Conservation (phyloP, 2,888 invertebrate species). For the Acleris emargana region DNA sequence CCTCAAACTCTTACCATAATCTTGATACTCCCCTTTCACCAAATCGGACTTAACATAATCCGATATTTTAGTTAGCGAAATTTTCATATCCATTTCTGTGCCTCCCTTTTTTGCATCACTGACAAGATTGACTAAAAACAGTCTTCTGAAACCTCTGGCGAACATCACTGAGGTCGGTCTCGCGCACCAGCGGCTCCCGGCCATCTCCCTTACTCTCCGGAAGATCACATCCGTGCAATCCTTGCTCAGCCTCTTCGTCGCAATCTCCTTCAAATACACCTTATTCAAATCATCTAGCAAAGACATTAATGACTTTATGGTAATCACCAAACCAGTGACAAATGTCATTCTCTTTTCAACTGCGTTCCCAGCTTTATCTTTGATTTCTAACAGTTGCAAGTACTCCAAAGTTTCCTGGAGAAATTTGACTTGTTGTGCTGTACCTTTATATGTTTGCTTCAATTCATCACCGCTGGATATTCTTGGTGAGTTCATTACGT, state of each 20-base stretch:
- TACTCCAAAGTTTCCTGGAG: constrained; percentile 6
- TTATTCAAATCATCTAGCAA: constrained; percentile 5
- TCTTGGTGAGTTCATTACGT: constrained; percentile 18
- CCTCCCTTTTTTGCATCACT: constrained; percentile 4
- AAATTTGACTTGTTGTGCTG: background rate
- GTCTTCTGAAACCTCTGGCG: constrained; percentile 17
- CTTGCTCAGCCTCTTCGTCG: constrained; percentile 19
- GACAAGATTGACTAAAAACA: constrained; percentile 9
- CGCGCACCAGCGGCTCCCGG: constrained; percentile 1
- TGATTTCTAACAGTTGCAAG: constrained; percentile 6
- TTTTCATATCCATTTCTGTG: constrained; percentile 12
- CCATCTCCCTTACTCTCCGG: background rate
- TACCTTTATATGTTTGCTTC: constrained; percentile 8
- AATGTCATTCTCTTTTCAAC: constrained; percentile 5
- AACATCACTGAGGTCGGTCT: constrained; percentile 19
- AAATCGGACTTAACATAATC: constrained; percentile 8
- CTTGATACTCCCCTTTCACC: background rate
- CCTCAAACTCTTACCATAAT: background rate
- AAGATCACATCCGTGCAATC: constrained; percentile 17
- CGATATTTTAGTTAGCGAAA: constrained; percentile 12
- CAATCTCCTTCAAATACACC: background rate
- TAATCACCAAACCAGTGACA: constrained; percentile 12
- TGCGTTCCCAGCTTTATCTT: background rate
- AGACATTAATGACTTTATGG: constrained; percentile 5
- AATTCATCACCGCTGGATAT: background rate